Base-by-base conservation (phyloP, 2,888 invertebrate species). In the Agrotis clavis region DNA sequence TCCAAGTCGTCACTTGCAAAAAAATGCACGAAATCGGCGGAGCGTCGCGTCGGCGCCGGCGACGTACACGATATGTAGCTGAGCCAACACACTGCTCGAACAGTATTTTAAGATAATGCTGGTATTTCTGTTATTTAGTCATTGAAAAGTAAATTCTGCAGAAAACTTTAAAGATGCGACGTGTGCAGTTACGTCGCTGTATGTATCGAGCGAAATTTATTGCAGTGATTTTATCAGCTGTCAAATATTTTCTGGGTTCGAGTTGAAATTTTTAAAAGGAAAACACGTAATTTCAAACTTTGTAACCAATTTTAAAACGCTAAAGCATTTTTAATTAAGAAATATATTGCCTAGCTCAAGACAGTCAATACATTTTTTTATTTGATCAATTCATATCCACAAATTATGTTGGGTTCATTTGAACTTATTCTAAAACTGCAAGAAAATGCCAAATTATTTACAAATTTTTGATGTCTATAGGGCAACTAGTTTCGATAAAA, bases 11-110 rank as follows among this genome's bases (percentile, higher is more conserved):
- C 95, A 92, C 90, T 93, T 94, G 95, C 91, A 94, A 95, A 95
- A 93, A 95, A 95, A 93, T 92, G 94, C 92, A 94, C 92, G 94
- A 94, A 94, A 93, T 92, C 95, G 94, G 56, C 94, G 91, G 87
- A 94, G 95, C 95, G 94, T 86, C 89, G 90, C 92, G 89, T 77
- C 83, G 87, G 85, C 89, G 90, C 88, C 86, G 87, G 75, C 84
- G 87, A 86, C 67, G 83, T 45, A 67, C 87, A 87, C 87, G 90
- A 90, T 88, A 91, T 86, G 87, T 88, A 88, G 78, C 59, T 53
- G 69, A 81, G 81, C 56, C 45, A 74, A 71, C 73, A 81, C 54
- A 69, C 62, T 77, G 57, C 57, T 81, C 78, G 73, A 77, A 77
- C 73, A 30, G 82, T 80, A 81, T 77, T 80, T 81, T 65, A 81